Evolutionary conservation across 2,113 vertebrate species (phyloP), one percentile per base, ranked within the genome.

Genomic region (Tiliqua scincoides): DNA sequence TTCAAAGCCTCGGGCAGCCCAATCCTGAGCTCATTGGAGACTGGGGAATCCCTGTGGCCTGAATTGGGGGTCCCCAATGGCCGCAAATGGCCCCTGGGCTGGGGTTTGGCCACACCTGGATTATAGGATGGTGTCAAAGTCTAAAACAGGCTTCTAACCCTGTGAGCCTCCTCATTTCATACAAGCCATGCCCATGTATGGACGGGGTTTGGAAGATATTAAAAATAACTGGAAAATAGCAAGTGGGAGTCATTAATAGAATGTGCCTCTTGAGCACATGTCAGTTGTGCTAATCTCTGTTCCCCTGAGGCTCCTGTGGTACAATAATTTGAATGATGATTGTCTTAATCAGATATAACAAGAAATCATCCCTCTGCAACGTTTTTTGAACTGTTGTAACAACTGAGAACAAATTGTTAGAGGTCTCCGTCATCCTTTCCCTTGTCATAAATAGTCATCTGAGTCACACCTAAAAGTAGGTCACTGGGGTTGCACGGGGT

Each of bases 391-490:
- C 37, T 52, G 54, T 83, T 82, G 25, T 17, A 11, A 0, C 27
- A 63, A 81, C n/a, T 2, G 9, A 20, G 0, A 0, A 27, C 0
- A 25, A 84, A 0, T 79, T 86, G 83, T 68, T 84, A 71, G 70
- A 35, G 83, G 9, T 82, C 70, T 91, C 65, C 87, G 82, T 90
- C 2, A 0, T 84, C 54, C 7, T 87, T 82, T 70, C 72, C 74
- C 1, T 59, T 32, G 15, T 43, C 88, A 37, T 59, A 88, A 87
- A 78, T 11, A 0, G 43, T 81, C n/a, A 67, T 91, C 61, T 93
- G 91, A 89, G 67, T 92, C 89, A 81, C 52, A n/a, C 27, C 40
- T 37, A 14, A 71, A 86, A 80, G 61, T 57, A 30, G 71, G 61
- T 80, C 70, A 65, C 10, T 63, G 48, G 43, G 76, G 21, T 74